Evolutionary conservation across 2,888 invertebrate genomes (phyloP).

Genomic region (Agriopis leucophaearia): DNA sequence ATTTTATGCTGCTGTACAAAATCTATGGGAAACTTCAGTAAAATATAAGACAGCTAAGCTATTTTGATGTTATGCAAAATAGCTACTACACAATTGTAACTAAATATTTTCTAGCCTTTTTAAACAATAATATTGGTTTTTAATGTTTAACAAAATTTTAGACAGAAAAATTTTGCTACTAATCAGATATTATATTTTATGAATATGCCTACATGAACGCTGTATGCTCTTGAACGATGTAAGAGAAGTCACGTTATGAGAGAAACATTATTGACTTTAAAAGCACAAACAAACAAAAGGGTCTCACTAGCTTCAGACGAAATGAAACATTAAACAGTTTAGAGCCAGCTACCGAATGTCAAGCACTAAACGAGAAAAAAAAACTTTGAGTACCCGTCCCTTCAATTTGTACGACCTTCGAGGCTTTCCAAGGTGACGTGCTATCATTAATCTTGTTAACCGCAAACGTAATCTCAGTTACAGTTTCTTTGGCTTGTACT

Average conservation of each 20-base stretch:
- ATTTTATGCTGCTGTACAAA: background rate
- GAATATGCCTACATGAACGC: background rate
- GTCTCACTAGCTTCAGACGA: background rate
- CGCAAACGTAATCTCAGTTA: constrained; percentile 48
- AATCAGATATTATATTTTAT: too few species aligned
- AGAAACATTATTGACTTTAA: background rate
- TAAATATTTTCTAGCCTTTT: too few species aligned
- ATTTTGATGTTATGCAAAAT: background rate
- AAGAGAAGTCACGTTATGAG: background rate
- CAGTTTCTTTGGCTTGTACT: constrained; percentile 54
- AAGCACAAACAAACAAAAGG: background rate
- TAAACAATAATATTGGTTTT: too few species aligned
- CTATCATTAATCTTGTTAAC: constrained; percentile 56
- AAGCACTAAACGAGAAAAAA: constrained; percentile 55
- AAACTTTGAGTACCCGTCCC: constrained; percentile 50
- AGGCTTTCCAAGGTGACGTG: constrained; percentile 47
- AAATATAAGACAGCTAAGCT: background rate
- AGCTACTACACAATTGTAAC: background rate
- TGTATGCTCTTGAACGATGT: background rate
- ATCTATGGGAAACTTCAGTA: background rate
- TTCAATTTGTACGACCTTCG: constrained; percentile 53
- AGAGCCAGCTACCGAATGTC: constrained; percentile 50
- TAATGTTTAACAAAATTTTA: too few species aligned
- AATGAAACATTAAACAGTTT: constrained; percentile 33
- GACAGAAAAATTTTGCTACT: too few species aligned